Percentiles rank a stretch among this genome's conserved stretches.
Conservation (phyloP, 37 sponge, comb jelly and placozoan genomes). For the Lycopodina hypogea region DNA sequence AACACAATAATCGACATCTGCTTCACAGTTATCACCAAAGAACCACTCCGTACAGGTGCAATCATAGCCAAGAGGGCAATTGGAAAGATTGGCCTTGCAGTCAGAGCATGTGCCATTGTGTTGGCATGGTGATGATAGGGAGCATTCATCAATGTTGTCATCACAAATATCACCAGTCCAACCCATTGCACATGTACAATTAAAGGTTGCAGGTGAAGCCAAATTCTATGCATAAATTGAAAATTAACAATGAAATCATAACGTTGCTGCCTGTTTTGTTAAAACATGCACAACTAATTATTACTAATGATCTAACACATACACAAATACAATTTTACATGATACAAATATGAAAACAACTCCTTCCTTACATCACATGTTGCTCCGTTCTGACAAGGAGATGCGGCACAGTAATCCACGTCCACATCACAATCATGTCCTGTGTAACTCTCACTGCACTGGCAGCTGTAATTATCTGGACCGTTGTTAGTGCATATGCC, state of each 20-base stretch:
- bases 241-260: no score
- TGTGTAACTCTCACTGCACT: conserved; percentile 43
- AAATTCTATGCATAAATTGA: no score
- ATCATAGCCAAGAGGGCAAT: conserved; percentile 20
- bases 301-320: no score
- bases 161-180: conserved; percentile 32
- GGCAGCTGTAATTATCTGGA: conserved; percentile 24
- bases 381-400: conserved; percentile 47
- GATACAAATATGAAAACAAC: neutral
- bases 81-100: neutral
- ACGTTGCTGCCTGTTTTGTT: no score
- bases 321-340: no score
- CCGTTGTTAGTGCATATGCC: conserved; percentile 35
- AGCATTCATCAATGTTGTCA: conserved; percentile 23
- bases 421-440: conserved; percentile 51
- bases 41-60: conserved; percentile 10
- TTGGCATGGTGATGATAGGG: conserved; percentile 15
- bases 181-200: conserved; percentile 34
- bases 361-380: conserved; percentile 15
- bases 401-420: conserved; percentile 18
- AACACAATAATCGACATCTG: conserved; percentile 11
- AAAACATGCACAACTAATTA: no score
- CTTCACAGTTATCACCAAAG: conserved; percentile 32
- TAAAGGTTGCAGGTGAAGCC: neutral
- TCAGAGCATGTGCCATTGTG: conserved; percentile 39